Base-by-base conservation (phyloP, 2,113 vertebrate species). In the Dendropsophus ebraccatus region DNA sequence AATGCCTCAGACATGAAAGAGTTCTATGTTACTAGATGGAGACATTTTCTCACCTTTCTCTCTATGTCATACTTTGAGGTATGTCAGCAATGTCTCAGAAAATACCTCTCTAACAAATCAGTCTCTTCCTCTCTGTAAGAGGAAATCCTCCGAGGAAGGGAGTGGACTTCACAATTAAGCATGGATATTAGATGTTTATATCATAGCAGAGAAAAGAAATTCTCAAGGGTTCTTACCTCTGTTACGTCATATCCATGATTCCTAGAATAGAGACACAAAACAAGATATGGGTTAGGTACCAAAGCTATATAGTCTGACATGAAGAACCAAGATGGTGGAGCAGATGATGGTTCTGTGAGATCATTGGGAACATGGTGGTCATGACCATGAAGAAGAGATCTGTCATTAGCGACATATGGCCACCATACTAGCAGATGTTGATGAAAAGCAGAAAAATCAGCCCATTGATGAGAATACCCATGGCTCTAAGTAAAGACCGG, bases 231-330 rank as follows among this genome's bases (percentile, higher is more conserved):
- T 86, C 92, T 90, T 77, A 94, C 94, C 93, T 94, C 90, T 56
- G 92, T 90, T 82, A 94, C 92, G 12, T 94, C 91, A 81, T 94
- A 92, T 45, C 91, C 92, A 30, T 85, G 91, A 65, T 72, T 82
- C 86, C 94, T 95, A 90, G 32, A 70, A 83, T 60, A 56, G 8
- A 60, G 67, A 70, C 17, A 58, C 47, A 47, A 49, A 75, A 49
- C 50, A 52, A 60, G 12, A 79, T 32, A 69, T 9, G 17, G 21
- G 30, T 35, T 58, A 8, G 12, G 50, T 7, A 0, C 19, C 25
- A 54, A 78, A 58, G 21, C 7, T 9, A n/a, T 58, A 14, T 1
- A 58, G 21, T 56, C 3, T 41, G 41, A 41, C 11, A 58, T 58
- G 56, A 14, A n/a, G 23, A 58, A 41, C 3, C 41, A 41, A 58